A percentile compares a stretch with the other conserved stretches of the same genome.
These are phyloP conservation scores for Drosophila nikananu DNA, from an alignment of 1,140 invertebrate species.

Conservation along the genomic window DNA sequence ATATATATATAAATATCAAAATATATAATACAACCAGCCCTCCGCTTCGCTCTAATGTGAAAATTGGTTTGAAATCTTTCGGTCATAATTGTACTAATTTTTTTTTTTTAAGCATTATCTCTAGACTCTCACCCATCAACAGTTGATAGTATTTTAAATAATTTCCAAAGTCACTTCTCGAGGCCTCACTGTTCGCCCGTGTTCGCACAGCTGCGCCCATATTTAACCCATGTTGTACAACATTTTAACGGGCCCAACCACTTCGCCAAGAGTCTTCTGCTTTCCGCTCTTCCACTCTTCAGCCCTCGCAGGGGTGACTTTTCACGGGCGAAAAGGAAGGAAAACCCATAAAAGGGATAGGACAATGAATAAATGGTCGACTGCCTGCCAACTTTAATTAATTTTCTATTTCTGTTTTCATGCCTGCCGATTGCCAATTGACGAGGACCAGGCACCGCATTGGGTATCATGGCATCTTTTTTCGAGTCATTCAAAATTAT, in stretches of 20 bases:
- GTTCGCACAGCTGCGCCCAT: conserved; percentile 40
- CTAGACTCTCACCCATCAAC: not conserved
- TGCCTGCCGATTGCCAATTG: conserved; percentile 33
- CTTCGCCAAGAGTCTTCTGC: conserved; percentile 24
- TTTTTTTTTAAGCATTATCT: not conserved
- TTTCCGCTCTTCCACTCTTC: conserved; percentile 9
- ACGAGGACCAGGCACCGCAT: conserved; percentile 4
- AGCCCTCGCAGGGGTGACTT: conserved; percentile 34
- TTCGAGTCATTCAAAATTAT: conserved; percentile 11
- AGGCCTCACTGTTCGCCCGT: conserved; percentile 26
- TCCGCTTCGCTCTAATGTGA: not conserved
- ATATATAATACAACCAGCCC: too few species aligned
- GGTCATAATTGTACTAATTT: not conserved
- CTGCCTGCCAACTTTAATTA: conserved; percentile 50
- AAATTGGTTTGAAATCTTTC: not conserved
- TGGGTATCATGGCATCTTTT: conserved; percentile 2
- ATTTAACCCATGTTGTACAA: conserved; percentile 54
- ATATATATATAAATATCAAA: too few species aligned
- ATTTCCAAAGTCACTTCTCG: not conserved
- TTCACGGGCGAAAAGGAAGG: conserved; percentile 15
- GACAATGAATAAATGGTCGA: conserved; percentile 47
- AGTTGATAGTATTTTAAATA: not conserved
- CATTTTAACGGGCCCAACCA: conserved; percentile 46
- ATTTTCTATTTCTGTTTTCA: conserved; percentile 48
- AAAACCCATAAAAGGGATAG: conserved; percentile 42